Base-by-base conservation (phyloP, 2,113 vertebrate species). In the Probosciger aterrimus region DNA sequence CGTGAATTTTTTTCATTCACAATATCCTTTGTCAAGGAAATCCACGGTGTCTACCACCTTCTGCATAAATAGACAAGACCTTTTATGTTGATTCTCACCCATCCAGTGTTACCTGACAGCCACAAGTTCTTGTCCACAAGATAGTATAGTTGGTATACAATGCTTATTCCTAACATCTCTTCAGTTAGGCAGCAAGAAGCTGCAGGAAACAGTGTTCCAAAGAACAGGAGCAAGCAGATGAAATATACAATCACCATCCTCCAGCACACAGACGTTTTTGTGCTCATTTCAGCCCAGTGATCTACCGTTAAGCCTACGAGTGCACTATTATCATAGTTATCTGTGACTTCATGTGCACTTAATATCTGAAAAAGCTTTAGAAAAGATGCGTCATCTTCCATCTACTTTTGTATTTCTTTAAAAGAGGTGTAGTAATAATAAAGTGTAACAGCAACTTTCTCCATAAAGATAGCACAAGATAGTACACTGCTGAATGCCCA, bases 401-500 rank as follows among this genome's bases (percentile, higher is more conserved):
- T 12, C 37, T 67, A 41, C 15, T 77, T 76, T 23, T 47, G 8
- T 27, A 41, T 62, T 88, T 76, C 50, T 81, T 77, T 50, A 47
- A 77, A 88, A 83, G 9, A 0, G 2, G 2, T 59, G 14, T 19
- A 53, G 49, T 23, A 52, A 50, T 53, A 75, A 57, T 14, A 9
- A 68, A 88, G 60, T 2, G 4, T 24, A 70, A 70, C 17, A 44
- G 30, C 22, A 75, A 11, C 14, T 39, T 62, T 87, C 30, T 67
- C 46, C 20, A 37, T 15, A 59, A 59, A n/a, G 25, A 18, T 5
- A 25, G 27, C 6, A 15, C 22, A 46, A 39, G 28, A 31, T 1
- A 15, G 9, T 11, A 67, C 17, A 3, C 16, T 28, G 71, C 24
- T 53, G 3, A 0, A 20, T 28, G 39, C 14, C 24, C 3, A 0